Evolutionary conservation across 2,888 invertebrate species (phyloP).

Genomic region (Rotaria macrura): DNA sequence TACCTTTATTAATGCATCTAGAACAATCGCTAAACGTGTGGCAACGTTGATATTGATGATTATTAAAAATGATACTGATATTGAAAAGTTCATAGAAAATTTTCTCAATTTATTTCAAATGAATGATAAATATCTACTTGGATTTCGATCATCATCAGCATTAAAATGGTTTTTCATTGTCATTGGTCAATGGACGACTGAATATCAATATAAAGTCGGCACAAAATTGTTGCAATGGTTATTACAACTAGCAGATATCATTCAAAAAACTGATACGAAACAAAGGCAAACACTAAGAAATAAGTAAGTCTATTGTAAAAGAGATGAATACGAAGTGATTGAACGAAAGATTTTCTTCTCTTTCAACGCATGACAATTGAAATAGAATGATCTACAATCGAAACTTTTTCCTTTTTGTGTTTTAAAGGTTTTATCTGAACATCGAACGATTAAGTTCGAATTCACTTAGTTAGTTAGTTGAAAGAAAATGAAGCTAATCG

Average conservation of each 20-base stretch:
- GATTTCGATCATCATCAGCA: slow-evolving; percentile 21
- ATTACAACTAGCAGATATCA: neutral
- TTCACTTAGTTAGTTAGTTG: too few relatives aligned
- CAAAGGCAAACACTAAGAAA: neutral
- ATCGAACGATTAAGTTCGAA: too few relatives aligned
- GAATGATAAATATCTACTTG: neutral
- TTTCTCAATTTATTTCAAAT: slow-evolving; percentile 13
- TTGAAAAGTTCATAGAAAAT: neutral
- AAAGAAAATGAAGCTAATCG: too few relatives aligned
- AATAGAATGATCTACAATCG: too few relatives aligned
- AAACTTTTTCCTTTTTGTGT: too few relatives aligned
- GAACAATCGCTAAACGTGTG: neutral
- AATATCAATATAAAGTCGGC: neutral
- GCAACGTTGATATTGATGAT: neutral
- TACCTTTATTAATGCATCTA: neutral
- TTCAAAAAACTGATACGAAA: neutral
- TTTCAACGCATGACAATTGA: too few relatives aligned
- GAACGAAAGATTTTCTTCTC: too few relatives aligned
- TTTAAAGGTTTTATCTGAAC: too few relatives aligned
- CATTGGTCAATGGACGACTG: slow-evolving; percentile 17
- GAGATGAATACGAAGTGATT: too few relatives aligned
- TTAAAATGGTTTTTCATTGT: slow-evolving; percentile 32
- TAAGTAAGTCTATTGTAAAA: neutral
- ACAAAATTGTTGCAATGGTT: neutral
- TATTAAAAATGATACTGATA: neutral